Evolutionary conservation across 1,140 invertebrate genomes (phyloP), one percentile per base, ranked within the genome.

Genomic region (Apolygus lucorum): DNA sequence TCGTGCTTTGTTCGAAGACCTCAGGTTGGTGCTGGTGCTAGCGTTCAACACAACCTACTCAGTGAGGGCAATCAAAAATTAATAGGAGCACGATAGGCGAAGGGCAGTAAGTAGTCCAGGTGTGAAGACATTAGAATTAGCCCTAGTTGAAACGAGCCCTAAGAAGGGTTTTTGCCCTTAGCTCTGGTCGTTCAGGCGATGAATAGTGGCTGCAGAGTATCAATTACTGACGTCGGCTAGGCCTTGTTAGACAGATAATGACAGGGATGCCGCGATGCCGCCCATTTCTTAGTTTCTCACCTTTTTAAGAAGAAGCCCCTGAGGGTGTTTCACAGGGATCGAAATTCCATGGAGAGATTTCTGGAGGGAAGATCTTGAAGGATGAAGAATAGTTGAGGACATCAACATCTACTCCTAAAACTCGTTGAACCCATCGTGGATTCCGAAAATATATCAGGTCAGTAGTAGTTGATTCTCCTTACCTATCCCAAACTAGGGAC

Each of bases 231-330:
- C 27, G 62, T 63, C 62, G 62, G 62, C 26, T 25, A 25, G 27
- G 27, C 62, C 62, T 63, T 63, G 62, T 63, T 63, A 63, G 62
- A 63, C 62, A 63, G 62, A 63, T 63, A 63, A 63, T 63, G 62
- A 63, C 62, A 22, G 62, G 62, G 62, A 63, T 27, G 62, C 17
- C 17, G 62, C 62, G 26, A 63, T 17, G 62, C 62, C 62, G 62
- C 62, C 26, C 62, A 14, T 63, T 63, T 63, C 62, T 42, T 63
- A 27, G 22, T 63, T 63, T 63, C 62, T 63, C 62, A 63, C 62
- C 62, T 63, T 63, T 17, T 17, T 4, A 8, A 17, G 34, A 4
- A 17, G 17, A 42, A 17, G 17, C 4, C 4, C 34, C 34, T 17
- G 34, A 42, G 34, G 34, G 34, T 42, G 34, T 42, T 42, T 8